Evolutionary conservation across 2,888 invertebrate genomes (phyloP).

Genomic region (Merodon equestris): DNA sequence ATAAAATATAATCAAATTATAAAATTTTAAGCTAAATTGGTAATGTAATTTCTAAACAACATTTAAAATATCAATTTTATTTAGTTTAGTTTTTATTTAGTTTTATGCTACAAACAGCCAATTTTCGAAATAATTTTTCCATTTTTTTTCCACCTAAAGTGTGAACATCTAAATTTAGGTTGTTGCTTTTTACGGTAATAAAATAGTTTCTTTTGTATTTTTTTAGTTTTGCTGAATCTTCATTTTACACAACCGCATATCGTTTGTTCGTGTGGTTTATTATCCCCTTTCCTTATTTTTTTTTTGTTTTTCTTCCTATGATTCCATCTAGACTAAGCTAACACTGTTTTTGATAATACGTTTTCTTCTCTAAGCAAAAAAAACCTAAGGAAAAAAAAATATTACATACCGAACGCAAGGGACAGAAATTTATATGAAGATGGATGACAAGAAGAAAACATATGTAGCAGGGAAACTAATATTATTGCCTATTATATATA

Average conservation of each 20-base stretch:
- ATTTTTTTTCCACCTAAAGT: constrained; percentile 41
- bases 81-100: constrained; percentile 30
- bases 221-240: constrained; percentile 52
- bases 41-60: constrained; percentile 59
- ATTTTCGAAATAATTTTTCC: constrained; percentile 54
- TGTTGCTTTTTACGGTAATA: constrained; percentile 44
- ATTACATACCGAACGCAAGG: constrained; percentile 25
- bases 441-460: constrained; percentile 23
- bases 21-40: constrained; percentile 48
- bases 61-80: constrained; percentile 63
- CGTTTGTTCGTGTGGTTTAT: constrained; percentile 67
- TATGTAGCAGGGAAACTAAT: constrained; percentile 52
- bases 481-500: constrained; percentile 64
- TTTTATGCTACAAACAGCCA: constrained; percentile 68
- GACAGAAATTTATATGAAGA: constrained; percentile 17
- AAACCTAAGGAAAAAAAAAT: constrained; percentile 8
- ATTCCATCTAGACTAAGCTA: constrained; percentile 25
- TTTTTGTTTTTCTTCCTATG: constrained; percentile 7
- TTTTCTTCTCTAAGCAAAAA: constrained; percentile 51
- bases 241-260: constrained; percentile 69
- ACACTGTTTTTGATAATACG: constrained; percentile 69
- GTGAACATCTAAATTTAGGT: constrained; percentile 45
- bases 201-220: constrained; percentile 46
- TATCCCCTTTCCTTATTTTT: constrained; percentile 37
- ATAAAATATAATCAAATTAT: constrained; percentile 7